Evolutionary conservation across 2,888 invertebrate species (phyloP), one percentile per base, ranked within the genome.

Genomic region (Nomada ferruginata): DNA sequence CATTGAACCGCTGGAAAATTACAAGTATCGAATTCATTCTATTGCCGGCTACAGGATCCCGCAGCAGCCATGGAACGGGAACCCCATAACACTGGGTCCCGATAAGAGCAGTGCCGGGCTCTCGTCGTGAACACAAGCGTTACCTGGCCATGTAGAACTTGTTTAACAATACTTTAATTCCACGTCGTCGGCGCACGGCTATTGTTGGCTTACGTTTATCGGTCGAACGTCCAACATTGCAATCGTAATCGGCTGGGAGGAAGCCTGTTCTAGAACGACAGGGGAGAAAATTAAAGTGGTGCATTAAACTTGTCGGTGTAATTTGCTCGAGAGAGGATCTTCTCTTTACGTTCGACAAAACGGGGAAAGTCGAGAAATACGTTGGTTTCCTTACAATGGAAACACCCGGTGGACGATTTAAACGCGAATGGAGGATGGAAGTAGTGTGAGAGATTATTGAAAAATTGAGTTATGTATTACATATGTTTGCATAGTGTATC

Each of bases 151-250:
- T 26, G 68, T 74, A 57, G 69, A 59, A 76, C 73, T 81, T 80
- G 85, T 76, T 84, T 82, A 88, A 86, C 82, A 83, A 86, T 86
- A 84, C 82, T 75, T 88, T 79, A 77, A 88, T 86, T 86, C 79
- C 76, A 76, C 76, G 55, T 84, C 68, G 72, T 72, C 36, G 73
- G 73, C 2, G 20, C 74, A 72, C 66, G 63, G 73, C 76, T 72
- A 84, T 79, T 79, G 84, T 86, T 87, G 76, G 76, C 72, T 60
- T 61, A 59, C 71, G 69, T 78, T 84, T 82, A 82, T 85, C 76
- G 74, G 65, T 53, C 74, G 52, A 77, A 61, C 50, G 78, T 68
- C 63, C 74, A 20, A 18, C 61, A 55, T 69, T 47, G 60, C 44
- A 69, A 69, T 75, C 26, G 75, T 60, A 69, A 73, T 73, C 55